Base-by-base conservation (phyloP, 2,888 invertebrate genomes). In the Phoenoteleia sp. region DNA sequence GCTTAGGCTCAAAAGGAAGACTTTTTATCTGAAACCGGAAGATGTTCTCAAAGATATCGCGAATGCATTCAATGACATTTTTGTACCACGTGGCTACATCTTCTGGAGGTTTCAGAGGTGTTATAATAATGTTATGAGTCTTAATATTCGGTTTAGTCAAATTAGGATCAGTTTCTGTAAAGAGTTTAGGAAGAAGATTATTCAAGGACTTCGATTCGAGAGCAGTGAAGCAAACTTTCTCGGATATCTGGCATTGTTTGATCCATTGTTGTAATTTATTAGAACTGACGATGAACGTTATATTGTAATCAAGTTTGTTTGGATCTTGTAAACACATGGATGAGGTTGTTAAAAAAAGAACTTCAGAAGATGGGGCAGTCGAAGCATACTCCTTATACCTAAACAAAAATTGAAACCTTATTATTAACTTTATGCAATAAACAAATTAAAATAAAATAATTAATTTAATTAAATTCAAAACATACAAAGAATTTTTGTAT, bases 291-390 rank as follows among this genome's bases (percentile, higher is more conserved):
- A 92, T 88, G 9, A 92, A 92, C 0, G 95, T 94, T 3, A 96
- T 94, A 89, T 96, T 96, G 88, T 95, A 94, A 85, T 94, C 94
- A 67, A 95, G 95, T 90, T 96, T 96, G 88, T 96, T 95, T 0
- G 96, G 96, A 92, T 97, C 96, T 93, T 96, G 96, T 0, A 96
- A 91, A 88, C 95, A 96, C 67, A 96, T 91, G 1, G 45, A 15
- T 3, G 52, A 2, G 0, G 49, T 15, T 15, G 45, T 15, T 11
- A 74, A 67, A 17, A 81, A 81, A 0, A 45, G 9, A 3, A 60
- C 27, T 0, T 94, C 13, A 3, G 54, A 52, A 49, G 25, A 84
- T 5, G 13, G 56, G 47, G n/a, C 66, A 45, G 42, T 33, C 17
- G 36, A 83, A 67, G 23, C 72, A 13, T 52, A 45, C 45, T 88